Evolutionary conservation across 2,888 invertebrate species (phyloP), one percentile per base, ranked within the genome.

Genomic region (Sicus ferrugineus): DNA sequence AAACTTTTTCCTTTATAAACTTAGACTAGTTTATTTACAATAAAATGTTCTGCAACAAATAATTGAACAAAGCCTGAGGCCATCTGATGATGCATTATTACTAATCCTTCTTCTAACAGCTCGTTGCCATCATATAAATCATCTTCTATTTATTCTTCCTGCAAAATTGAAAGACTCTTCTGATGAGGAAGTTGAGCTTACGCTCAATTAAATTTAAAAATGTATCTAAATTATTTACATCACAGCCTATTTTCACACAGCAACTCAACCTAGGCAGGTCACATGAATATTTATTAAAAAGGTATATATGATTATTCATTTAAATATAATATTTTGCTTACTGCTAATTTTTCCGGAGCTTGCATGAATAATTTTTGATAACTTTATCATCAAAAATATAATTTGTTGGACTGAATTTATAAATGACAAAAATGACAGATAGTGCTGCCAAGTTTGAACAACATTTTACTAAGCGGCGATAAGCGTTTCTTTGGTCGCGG

Each of bases 111-210:
- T 30, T 58, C 30, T 58, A 31, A 26, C 23, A 26, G 56, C 31
- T 31, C 34, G 34, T 19, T 56, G 30, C n/a, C 56, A 31, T 31
- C 68, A 31, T 59, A 26, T 16, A 66, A 30, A 58, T 72, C 69
- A 52, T 69, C 30, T 34, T 38, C 38, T 14, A n/a, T 9, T 19
- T 21, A 21, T 21, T 7, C 14, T 21, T 54, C 23, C 54, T 21
- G 6, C 19, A 54, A 54, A 21, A 14, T 3, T 23, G 23, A 54
- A 34, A 34, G 59, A 59, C 11, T 59, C 34, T 19, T 59, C 31
- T 31, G 59, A 59, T 30, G 31, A 34, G 1, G 59, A 59, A 59
- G n/a, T 16, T 30, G 59, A 59, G 59, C n/a, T 34, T 58, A n/a
- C 31, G n/a, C 19, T 52, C 52, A 52, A 21, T 52, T 52, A 52